These are phyloP conservation scores for Heterohyrax brucei DNA, from an alignment of 2,797 vertebrate species.

Conservation along the genomic window DNA sequence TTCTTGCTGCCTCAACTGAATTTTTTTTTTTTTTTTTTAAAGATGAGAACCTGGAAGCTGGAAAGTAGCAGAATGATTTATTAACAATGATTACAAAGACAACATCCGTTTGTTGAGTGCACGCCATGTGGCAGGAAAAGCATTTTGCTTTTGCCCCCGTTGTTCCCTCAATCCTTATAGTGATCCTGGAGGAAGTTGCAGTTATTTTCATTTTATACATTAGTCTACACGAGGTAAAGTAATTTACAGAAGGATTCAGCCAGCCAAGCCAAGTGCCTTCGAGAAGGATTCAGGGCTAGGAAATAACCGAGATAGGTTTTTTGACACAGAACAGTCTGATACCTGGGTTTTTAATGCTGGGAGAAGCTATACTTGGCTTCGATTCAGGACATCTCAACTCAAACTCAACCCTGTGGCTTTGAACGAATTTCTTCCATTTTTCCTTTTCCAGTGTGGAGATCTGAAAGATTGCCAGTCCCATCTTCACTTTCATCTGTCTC, in stretches of 20 bases:
- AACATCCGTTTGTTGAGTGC: rapidly evolving
- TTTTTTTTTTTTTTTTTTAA: too few relatives aligned
- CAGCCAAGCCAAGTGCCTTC: too few relatives aligned
- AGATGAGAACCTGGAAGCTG: background rate
- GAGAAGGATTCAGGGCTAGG: background rate
- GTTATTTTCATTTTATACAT: background rate
- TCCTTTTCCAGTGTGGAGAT: background rate
- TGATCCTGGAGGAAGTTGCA: background rate
- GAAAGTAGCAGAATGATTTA: background rate
- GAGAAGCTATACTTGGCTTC: background rate
- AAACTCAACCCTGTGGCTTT: background rate
- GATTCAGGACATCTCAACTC: background rate
- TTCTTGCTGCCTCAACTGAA: conserved; percentile 49
- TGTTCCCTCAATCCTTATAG: background rate
- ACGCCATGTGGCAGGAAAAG: background rate
- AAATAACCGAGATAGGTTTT: background rate
- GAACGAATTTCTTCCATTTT: background rate
- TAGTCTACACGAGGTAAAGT: background rate
- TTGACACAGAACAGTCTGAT: background rate
- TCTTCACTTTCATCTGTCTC: background rate
- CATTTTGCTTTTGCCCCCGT: background rate
- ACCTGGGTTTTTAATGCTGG: background rate
- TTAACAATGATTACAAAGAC: background rate
- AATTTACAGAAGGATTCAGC: background rate
- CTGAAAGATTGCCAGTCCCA: background rate